Evolutionary conservation across 2,113 vertebrate species (phyloP), one percentile per base, ranked within the genome.

Genomic region (Sinosuthora webbiana): DNA sequence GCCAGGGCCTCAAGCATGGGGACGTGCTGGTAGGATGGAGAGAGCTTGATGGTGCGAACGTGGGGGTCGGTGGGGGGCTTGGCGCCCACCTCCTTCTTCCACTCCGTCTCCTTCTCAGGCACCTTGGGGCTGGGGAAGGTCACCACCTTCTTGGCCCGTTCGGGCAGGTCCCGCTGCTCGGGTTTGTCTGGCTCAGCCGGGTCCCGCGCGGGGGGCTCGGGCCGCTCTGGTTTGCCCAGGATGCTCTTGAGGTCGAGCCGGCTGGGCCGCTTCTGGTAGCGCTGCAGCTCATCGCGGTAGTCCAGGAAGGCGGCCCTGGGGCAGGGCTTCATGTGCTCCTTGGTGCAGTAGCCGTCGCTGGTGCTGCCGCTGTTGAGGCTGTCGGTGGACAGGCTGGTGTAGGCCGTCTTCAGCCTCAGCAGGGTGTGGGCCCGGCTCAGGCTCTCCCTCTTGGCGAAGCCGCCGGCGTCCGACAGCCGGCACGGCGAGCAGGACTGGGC

Each of bases 321-420:
- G 75, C 97, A 98, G 41, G 98, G 97, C 70, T 87, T 97, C 73
- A 99, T 96, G 96, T 98, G 99, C 63, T 99, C 99, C 63, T 98
- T 99, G 56, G 98, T 98, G 57, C 98, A 99, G 95, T 99, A 99
- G 17, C 99, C 98, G 0, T 99, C 99, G 3, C 99, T 99, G 74
- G 98, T 99, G 97, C 99, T 99, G 64, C 98, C 98, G 7, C 99
- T 99, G 95, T 99, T 99, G 31, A 99, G 98, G 92, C 99, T 99
- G 97, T 99, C 99, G 4, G 99, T 99, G 83, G 99, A 99, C 45
- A 99, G 97, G 94, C 98, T 99, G 56, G 98, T 98, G 27, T 98
- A 98, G 41, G 98, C 97, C 0, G 98, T 98, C 97, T 99, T 99
- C 50, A 99, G 98, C 59, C 98, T 93, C 71, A 99, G 84, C 42